These are phyloP conservation scores for Labeo catla DNA, from an alignment of 2,113 vertebrate genomes.

Conservation along the genomic window DNA sequence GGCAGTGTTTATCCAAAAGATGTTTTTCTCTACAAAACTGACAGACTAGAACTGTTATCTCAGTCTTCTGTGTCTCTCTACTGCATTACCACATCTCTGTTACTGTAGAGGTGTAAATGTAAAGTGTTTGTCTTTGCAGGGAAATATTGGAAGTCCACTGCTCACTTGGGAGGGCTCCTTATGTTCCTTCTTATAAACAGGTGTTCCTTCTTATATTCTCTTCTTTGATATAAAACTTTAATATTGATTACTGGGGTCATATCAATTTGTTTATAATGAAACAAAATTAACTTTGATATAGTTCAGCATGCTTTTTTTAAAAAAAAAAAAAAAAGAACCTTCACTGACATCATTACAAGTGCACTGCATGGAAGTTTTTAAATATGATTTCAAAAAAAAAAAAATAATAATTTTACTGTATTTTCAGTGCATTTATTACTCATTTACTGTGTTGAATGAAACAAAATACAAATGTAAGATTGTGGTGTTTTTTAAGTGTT, in stretches of 20 bases:
- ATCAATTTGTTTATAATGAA: background rate
- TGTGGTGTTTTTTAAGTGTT: background rate
- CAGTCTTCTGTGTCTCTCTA: background rate
- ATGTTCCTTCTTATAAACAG: too few relatives aligned
- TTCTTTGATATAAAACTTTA: background rate
- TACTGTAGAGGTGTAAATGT: background rate
- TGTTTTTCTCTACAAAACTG: background rate
- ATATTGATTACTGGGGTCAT: too few relatives aligned
- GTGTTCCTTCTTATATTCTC: too few relatives aligned
- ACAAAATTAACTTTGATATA: background rate
- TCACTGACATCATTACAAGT: background rate
- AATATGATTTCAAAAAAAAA: background rate
- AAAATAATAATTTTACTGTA: background rate
- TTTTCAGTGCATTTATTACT: background rate
- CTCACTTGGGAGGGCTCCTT: conserved; percentile 73
- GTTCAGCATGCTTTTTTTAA: background rate
- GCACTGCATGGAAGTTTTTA: background rate
- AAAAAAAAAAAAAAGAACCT: background rate
- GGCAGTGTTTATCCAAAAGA: background rate
- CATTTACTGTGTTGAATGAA: background rate
- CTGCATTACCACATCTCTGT: background rate
- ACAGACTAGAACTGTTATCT: background rate
- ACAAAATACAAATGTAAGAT: background rate
- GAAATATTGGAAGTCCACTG: conserved; percentile 80
- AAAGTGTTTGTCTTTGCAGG: conserved; percentile 61